Conservation (phyloP, 2,888 invertebrate genomes). For the Lasioglossum calceatum region DNA sequence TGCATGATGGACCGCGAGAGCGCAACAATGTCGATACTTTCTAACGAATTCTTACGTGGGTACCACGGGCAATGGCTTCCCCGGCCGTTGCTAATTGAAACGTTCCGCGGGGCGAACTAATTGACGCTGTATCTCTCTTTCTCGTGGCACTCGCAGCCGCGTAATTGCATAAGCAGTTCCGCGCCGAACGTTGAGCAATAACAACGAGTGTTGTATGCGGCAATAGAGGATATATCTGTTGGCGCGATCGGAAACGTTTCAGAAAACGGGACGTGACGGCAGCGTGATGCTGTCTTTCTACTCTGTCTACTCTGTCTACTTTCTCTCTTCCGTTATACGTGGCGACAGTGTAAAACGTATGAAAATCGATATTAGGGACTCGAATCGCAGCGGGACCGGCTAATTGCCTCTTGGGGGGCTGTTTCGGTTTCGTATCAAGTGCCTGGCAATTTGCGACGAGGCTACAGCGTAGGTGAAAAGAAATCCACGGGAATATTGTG, state of each 20-base stretch:
- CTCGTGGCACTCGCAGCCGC: constrained; percentile 25
- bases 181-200: constrained; percentile 43
- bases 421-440: constrained; percentile 38
- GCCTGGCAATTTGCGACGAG: constrained; percentile 14
- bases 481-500: constrained; percentile 6
- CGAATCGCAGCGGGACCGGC: constrained; percentile 33
- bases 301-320: neutral
- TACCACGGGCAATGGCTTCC: neutral
- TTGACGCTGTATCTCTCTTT: constrained; percentile 42
- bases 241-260: constrained; percentile 34
- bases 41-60: constrained; percentile 36
- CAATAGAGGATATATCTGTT: constrained; percentile 27
- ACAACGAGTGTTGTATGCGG: constrained; percentile 18
- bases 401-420: constrained; percentile 48
- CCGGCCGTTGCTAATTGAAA: constrained; percentile 43
- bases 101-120: constrained; percentile 47
- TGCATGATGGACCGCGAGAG: neutral
- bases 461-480: neutral
- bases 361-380: constrained; percentile 43
- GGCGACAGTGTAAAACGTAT: constrained; percentile 12
- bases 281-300: neutral
- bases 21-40: constrained; percentile 28
- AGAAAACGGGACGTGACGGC: constrained; percentile 14
- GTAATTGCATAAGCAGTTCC: constrained; percentile 51
- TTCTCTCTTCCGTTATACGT: neutral